phyloP scores from a whole-genome alignment of 2,797 vertebrate genomes.

The Sebastes umbrosus region DNA sequence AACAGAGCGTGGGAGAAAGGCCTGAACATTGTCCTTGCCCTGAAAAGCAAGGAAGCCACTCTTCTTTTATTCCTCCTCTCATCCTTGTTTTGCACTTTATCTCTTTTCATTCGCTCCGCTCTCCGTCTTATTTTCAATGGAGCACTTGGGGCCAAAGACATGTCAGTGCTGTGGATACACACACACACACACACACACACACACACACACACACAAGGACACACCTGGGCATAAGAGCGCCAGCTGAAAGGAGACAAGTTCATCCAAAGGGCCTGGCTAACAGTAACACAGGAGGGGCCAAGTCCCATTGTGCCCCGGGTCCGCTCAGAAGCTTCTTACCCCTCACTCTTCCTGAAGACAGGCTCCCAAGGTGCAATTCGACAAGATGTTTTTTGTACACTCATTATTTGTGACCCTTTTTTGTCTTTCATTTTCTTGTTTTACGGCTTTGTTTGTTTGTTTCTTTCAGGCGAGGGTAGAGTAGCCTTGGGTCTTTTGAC shows the following conservation, averaged over 20 bases:
- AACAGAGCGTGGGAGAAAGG: slow-evolving; percentile 80
- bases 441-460: slow-evolving; percentile 81
- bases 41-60: slow-evolving; percentile 83
- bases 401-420: slow-evolving; percentile 80
- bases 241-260: slow-evolving; percentile 80
- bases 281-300: slow-evolving; percentile 78
- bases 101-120: slow-evolving; percentile 76
- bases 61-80: slow-evolving; percentile 78
- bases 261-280: slow-evolving; percentile 79
- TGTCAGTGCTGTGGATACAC: slow-evolving; percentile 67
- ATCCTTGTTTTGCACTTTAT: slow-evolving; percentile 81
- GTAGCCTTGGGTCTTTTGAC: slow-evolving; percentile 74
- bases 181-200: slow-evolving; percentile 28
- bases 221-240: slow-evolving; percentile 80
- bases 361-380: slow-evolving; percentile 79
- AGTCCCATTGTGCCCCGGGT: slow-evolving; percentile 71
- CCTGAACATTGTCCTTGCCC: slow-evolving; percentile 78
- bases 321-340: slow-evolving; percentile 71
- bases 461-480: slow-evolving; percentile 69
- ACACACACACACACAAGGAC: slow-evolving; percentile 69
- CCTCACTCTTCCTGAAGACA: slow-evolving; percentile 71
- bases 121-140: slow-evolving; percentile 80
- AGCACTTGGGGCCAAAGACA: slow-evolving; percentile 80
- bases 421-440: slow-evolving; percentile 78
- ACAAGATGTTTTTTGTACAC: slow-evolving; percentile 77